Evolutionary conservation across 2,797 vertebrate genomes (phyloP).

Genomic region (Acipenser transmontanus): DNA sequence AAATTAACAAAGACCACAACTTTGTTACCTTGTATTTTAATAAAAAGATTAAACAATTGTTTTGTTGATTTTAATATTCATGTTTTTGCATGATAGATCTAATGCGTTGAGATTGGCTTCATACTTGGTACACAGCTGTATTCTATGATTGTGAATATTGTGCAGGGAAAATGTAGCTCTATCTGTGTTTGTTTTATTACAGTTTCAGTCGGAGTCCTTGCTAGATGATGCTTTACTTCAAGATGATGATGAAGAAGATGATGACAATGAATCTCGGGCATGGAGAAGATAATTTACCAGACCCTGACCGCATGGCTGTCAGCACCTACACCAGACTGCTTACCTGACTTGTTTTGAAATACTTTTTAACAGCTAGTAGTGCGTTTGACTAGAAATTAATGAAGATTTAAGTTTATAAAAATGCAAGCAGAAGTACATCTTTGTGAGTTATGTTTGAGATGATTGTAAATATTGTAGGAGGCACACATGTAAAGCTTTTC

Average conservation of each 20-base stretch:
- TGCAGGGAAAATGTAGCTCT: background rate
- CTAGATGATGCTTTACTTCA: conserved; percentile 88
- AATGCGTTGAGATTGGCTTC: no score
- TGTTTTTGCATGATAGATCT: no score
- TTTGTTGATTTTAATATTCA: no score
- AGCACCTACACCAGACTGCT: conserved; percentile 21
- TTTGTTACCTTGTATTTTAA: no score
- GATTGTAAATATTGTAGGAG: conserved; percentile 68
- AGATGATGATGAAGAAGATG: conserved; percentile 96
- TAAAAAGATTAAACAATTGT: no score
- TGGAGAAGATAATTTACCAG: conserved; percentile 90
- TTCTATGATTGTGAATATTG: no score
- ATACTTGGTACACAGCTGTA: no score
- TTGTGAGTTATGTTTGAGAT: conserved; percentile 76
- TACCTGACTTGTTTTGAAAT: conserved; percentile 37
- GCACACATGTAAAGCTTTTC: conserved; percentile 74
- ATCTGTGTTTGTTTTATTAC: conserved; percentile 38
- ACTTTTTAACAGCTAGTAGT: conserved; percentile 50
- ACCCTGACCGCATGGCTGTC: conserved; percentile 2
- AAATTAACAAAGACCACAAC: no score
- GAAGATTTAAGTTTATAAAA: conserved; percentile 24
- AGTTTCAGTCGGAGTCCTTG: conserved; percentile 90
- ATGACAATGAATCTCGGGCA: conserved; percentile 90
- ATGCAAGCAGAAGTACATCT: conserved; percentile 48
- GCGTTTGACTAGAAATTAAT: conserved; percentile 28